These are phyloP conservation scores for Yasuhikotakia modesta DNA, from an alignment of 2,797 vertebrate genomes.

Conservation along the genomic window DNA sequence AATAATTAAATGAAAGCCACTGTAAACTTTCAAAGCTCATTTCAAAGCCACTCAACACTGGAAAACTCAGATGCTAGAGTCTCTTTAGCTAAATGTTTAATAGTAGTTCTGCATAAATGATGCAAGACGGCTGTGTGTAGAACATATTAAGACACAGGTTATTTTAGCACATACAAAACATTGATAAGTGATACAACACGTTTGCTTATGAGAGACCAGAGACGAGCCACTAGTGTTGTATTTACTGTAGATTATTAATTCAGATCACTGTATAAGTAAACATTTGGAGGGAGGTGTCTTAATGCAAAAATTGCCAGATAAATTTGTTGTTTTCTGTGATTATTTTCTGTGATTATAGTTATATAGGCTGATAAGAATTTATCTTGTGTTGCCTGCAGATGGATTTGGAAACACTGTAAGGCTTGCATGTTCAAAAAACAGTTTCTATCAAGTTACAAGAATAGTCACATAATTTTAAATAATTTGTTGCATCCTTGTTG, in stretches of 20 bases:
- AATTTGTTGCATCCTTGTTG: not conserved
- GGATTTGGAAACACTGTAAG: not conserved
- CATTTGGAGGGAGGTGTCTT: too few species aligned
- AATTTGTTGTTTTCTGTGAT: too few species aligned
- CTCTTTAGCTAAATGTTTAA: not conserved
- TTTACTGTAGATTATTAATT: not conserved
- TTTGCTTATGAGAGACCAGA: not conserved
- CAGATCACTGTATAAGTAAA: not conserved
- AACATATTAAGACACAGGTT: not conserved
- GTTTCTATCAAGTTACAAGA: not conserved
- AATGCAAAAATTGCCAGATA: too few species aligned
- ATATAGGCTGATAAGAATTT: not conserved
- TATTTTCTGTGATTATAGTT: not conserved
- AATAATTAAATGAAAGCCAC: not conserved
- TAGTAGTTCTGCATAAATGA: not conserved
- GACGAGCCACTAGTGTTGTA: not conserved
- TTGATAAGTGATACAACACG: too few species aligned
- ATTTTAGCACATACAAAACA: not conserved
- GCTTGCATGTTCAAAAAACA: not conserved
- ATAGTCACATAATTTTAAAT: not conserved
- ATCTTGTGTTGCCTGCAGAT: not conserved
- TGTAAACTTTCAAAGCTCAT: slow-evolving; percentile 14
- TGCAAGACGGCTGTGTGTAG: not conserved
- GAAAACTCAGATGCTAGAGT: not conserved
- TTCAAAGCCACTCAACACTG: not conserved